A percentile compares a stretch with the other conserved stretches of the same genome.
Conservation (phyloP, 2,888 invertebrate genomes). For the Bombyx huttoni region DNA sequence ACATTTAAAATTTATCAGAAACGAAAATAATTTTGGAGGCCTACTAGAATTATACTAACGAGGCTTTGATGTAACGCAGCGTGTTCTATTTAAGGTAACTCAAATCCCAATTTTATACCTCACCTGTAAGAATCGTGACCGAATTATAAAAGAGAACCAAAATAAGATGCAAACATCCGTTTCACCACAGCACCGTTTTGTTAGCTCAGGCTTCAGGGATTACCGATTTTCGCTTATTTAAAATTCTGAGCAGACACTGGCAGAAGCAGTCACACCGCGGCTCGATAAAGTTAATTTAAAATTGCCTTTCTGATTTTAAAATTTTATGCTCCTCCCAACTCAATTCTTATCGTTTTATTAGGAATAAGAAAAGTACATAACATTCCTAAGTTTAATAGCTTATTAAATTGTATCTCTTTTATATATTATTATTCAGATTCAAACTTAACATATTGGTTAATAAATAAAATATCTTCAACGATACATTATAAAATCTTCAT, state of each 20-base stretch:
- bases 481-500: not conserved
- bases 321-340: constrained; percentile 12
- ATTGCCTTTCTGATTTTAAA: constrained; percentile 42
- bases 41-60: no score
- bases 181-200: constrained; percentile 51
- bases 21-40: no score
- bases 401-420: not conserved
- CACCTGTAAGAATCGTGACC: constrained; percentile 56
- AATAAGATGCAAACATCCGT: constrained; percentile 60
- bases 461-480: not conserved
- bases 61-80: not conserved
- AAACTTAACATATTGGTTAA: no score
- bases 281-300: constrained; percentile 54
- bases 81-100: constrained; percentile 37
- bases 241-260: constrained; percentile 48
- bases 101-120: constrained; percentile 70
- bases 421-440: not conserved
- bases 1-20: no score
- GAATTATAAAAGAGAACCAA: constrained; percentile 58
- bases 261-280: constrained; percentile 29
- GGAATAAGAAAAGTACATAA: not conserved
- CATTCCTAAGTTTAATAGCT: not conserved
- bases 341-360: not conserved
- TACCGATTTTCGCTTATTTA: constrained; percentile 62
- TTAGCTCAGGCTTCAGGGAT: constrained; percentile 49